A percentile compares a stretch with the other conserved stretches of the same genome.
phyloP scores from a whole-genome alignment of 2,797 vertebrate genomes.

The Rhynchotus rufescens region DNA sequence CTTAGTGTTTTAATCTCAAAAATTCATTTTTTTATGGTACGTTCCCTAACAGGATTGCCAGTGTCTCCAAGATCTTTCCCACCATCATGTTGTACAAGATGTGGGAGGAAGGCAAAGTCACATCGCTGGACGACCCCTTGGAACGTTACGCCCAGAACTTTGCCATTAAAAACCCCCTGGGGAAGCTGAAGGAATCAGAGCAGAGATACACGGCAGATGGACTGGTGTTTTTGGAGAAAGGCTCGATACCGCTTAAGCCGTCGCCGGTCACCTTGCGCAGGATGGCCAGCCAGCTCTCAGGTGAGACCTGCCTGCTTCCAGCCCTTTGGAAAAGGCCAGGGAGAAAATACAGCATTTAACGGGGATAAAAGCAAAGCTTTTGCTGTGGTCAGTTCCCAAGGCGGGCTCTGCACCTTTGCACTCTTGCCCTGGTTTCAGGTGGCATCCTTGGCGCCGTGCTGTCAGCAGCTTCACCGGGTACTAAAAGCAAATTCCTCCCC shows the following conservation, averaged over 20 bases:
- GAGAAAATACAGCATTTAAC: fast-evolving
- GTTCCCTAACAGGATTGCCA: constrained; percentile 87
- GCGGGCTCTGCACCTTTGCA: neutral
- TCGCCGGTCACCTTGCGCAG: constrained; percentile 91
- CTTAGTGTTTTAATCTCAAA: neutral
- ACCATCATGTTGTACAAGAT: constrained; percentile 93
- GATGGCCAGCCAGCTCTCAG: constrained; percentile 97
- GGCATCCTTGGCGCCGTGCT: neutral
- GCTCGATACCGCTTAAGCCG: constrained; percentile 82
- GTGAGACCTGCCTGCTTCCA: constrained; percentile 67
- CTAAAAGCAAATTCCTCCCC: neutral
- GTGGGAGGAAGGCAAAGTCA: constrained; percentile 93
- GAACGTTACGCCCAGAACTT: constrained; percentile 92
- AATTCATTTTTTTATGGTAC: neutral
- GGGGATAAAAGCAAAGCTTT: neutral
- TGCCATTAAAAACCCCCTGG: constrained; percentile 92
- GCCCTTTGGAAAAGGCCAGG: neutral
- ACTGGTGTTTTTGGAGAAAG: constrained; percentile 86
- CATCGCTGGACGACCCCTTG: constrained; percentile 92
- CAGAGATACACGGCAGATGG: constrained; percentile 84
- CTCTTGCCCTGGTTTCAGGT: neutral
- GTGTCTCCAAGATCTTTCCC: constrained; percentile 95
- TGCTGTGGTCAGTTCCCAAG: neutral
- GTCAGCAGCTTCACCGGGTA: neutral
- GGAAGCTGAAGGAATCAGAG: constrained; percentile 80